Evolutionary conservation across 1,140 invertebrate species (phyloP).

Genomic region (Sipha flava): DNA sequence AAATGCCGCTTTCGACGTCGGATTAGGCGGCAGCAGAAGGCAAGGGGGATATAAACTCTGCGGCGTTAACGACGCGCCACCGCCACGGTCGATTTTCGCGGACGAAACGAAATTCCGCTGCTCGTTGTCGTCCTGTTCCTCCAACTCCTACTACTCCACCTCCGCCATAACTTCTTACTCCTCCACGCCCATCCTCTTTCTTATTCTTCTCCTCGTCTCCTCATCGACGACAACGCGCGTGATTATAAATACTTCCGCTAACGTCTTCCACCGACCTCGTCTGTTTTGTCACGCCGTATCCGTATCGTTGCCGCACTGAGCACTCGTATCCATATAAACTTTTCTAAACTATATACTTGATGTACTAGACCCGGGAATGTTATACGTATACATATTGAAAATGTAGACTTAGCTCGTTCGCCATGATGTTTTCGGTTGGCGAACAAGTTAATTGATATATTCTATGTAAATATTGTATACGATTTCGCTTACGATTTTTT

Average conservation of each 20-base stretch:
- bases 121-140: no score
- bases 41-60: background rate
- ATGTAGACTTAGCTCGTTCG: no score
- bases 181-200: background rate
- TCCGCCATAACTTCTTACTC: no score
- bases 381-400: background rate
- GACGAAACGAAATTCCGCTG: background rate
- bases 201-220: no score
- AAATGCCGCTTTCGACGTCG: background rate
- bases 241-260: background rate
- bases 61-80: background rate
- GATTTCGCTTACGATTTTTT: no score
- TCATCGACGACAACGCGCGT: background rate
- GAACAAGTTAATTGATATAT: no score
- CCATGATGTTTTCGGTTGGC: no score
- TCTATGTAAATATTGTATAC: no score
- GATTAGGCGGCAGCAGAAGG: background rate
- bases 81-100: constrained; percentile 1
- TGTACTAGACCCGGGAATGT: background rate
- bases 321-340: no score
- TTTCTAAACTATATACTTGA: background rate
- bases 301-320: no score
- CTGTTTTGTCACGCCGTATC: background rate
- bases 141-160: no score
- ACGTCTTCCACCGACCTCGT: no score